Evolutionary conservation across 2,888 invertebrate species (phyloP).

Genomic region (Coleophora deauratella): DNA sequence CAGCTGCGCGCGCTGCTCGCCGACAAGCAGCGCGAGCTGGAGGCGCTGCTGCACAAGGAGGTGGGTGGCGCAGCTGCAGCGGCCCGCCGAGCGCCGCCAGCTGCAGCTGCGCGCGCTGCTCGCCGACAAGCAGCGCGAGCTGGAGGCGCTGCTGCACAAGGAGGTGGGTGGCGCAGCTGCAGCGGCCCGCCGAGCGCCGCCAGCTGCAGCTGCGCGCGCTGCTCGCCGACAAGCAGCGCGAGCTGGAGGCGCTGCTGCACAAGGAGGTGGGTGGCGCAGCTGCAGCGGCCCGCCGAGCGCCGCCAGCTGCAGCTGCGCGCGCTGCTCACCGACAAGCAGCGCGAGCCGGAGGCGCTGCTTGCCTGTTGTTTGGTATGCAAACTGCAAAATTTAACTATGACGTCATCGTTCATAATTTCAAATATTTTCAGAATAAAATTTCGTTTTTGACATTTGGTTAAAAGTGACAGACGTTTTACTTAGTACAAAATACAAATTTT

Average conservation of each 20-base stretch:
- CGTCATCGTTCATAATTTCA: no score
- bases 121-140: conserved; percentile 77
- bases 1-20: conserved; percentile 73
- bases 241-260: conserved; percentile 78
- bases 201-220: conserved; percentile 72
- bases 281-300: conserved; percentile 57
- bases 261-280: conserved; percentile 61
- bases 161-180: conserved; percentile 45
- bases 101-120: conserved; percentile 71
- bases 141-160: conserved; percentile 79
- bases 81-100: conserved; percentile 68
- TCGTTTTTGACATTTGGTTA: no score
- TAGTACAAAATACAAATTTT: no score
- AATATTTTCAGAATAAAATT: no score
- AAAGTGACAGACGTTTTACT: no score
- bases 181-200: conserved; percentile 60
- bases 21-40: conserved; percentile 78
- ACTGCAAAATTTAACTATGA: no score
- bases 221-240: conserved; percentile 77
- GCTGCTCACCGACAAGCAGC: conserved; percentile 76
- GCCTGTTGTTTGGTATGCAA: no score
- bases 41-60: conserved; percentile 79
- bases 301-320: conserved; percentile 70
- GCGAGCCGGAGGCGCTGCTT: conserved; percentile 78
- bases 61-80: conserved; percentile 26